Evolutionary conservation across 2,797 vertebrate genomes (phyloP), one percentile per base, ranked within the genome.

Genomic region (Salarias fasciatus): DNA sequence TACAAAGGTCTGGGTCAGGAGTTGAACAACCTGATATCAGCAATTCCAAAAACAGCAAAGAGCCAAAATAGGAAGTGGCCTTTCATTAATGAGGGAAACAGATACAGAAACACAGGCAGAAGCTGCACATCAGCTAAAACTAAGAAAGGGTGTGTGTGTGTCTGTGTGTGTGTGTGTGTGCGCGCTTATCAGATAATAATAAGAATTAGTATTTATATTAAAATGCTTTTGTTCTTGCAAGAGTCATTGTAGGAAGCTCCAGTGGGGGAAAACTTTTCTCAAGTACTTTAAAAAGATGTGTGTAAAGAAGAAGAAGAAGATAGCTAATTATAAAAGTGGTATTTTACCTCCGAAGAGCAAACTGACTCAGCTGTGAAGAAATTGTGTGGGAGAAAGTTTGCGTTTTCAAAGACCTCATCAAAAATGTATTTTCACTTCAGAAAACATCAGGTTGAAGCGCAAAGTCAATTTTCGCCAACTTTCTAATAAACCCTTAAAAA

Each of bases 71-170:
- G 43, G 63, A 63, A 48, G 5, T 6, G 18, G 31, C 47, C 8
- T 13, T 47, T 73, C 8, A 54, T 76, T 76, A 71, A 59, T 18
- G n/a, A 28, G 63, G 53, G 7, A 18, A 31, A 0, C 0, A 53
- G 4, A 35, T 30, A 52, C 15, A n/a, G 38, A 64, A 77, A 54
- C 33, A 14, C 57, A 54, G 52, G 15, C 29, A 43, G 40, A 62
- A 61, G 47, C 61, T 64, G 58, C 38, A 30, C 36, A 42, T 74
- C 62, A 57, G 43, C 41, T 65, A 9, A 58, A 70, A 53, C 54
- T 3, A 41, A 65, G 28, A 65, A 55, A 51, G 63, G 0, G 6
- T 9, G 9, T 4, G 35, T 51, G 35, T 46, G 53, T 6, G 48
- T 35, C 3, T 30, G 18, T 11, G 45, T 24, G 6, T 9, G 9